Conservation (phyloP, 2,113 vertebrate species). For the Pseudonaja textilis region DNA sequence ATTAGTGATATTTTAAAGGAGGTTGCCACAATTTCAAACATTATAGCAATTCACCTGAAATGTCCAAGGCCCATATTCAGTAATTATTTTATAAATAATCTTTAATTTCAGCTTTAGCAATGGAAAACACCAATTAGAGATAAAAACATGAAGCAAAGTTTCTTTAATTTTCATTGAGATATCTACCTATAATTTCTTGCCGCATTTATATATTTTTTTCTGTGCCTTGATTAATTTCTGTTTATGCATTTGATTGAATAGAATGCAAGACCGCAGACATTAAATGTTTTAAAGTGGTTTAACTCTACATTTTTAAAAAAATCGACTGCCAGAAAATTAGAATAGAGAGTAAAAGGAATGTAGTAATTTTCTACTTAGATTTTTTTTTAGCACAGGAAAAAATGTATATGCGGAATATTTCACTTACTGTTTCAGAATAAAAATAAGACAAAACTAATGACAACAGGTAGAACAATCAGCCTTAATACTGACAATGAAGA, state of each 20-base stretch:
- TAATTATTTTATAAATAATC: neutral
- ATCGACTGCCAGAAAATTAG: neutral
- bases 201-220: neutral
- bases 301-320: neutral
- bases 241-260: neutral
- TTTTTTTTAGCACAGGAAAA: neutral
- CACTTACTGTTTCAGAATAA: neutral
- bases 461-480: neutral
- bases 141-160: neutral
- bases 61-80: neutral
- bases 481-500: neutral
- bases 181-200: neutral
- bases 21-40: neutral
- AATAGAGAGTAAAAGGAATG: neutral
- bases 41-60: neutral
- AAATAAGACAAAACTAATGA: neutral
- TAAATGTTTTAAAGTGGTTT: neutral
- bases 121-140: neutral
- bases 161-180: neutral
- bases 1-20: neutral
- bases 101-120: neutral
- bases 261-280: neutral
- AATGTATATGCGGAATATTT: neutral
- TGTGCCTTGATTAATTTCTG: neutral
- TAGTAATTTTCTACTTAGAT: neutral